Evolutionary conservation across 2,888 invertebrate genomes (phyloP), one percentile per base, ranked within the genome.

Genomic region (Coenonympha glycerion): DNA sequence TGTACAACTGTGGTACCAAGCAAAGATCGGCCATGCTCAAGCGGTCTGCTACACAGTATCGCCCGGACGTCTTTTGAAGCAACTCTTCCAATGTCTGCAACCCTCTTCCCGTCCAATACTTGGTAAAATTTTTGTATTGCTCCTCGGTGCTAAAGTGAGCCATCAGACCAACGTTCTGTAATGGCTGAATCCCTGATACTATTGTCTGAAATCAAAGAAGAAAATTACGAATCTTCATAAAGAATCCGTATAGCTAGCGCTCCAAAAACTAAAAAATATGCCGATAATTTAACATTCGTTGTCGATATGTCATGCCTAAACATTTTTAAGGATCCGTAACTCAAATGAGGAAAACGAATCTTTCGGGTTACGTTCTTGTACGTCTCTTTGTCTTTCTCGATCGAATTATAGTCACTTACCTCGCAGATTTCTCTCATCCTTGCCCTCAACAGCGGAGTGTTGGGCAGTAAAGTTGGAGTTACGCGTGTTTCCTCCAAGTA

Each of bases 1-100:
- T 91, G 63, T 80, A 90, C 8, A 91, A 65, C 64, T 92, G 92
- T 2, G 92, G 92, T 0, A 92, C 89, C 1, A 93, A 72, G 63
- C 90, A 91, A 19, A 90, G 71, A 66, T 93, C 93, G n/a, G 92
- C 92, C 59, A 92, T 68, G 0, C 91, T 89, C 2, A 93, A 68
- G 11, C 82, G 74, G 64, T 92, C 88, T 1, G 90, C 92, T 8
- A 91, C 79, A 59, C 90, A 90, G 68, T 83, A 92, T 42, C 69
- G 73, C 2, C 89, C 89, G 11, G 89, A 70, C n/a, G 87, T 79
- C 33, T 75, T 71, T 39, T 66, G 59, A 30, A 90, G 62, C 49
- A 82, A 58, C 9, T 73, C 71, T 64, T 92, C 92, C 24, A 92
- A 70, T 0, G 88, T 90, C 51, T 69, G 63, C 53, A 92, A 79